A percentile compares a stretch with the other conserved stretches of the same genome.
phyloP scores from a whole-genome alignment of 2,888 invertebrate genomes.

The Rotaria socialis region DNA sequence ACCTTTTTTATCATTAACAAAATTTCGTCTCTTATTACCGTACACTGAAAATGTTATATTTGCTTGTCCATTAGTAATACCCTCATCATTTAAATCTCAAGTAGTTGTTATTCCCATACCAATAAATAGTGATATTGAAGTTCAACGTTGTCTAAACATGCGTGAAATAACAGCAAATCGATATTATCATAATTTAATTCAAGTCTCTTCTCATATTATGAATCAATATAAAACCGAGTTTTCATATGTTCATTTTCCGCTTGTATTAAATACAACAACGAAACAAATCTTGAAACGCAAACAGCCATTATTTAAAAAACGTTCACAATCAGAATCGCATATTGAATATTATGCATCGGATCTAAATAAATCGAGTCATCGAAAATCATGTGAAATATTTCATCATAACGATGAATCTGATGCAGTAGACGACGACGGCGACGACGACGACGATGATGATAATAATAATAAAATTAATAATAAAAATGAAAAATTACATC shows the following conservation, averaged over 20 bases:
- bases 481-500: background rate
- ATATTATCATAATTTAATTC: background rate
- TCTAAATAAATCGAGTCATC: background rate
- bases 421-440: too few relatives aligned
- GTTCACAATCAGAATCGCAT: background rate
- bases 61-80: background rate
- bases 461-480: background rate
- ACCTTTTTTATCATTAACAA: background rate
- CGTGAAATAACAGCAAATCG: background rate
- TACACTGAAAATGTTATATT: background rate
- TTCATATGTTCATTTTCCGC: background rate
- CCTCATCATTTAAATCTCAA: background rate
- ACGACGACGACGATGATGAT: background rate
- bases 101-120: background rate
- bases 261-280: background rate
- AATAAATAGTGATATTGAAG: background rate
- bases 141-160: conserved; percentile 19
- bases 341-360: background rate
- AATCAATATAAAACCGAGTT: background rate
- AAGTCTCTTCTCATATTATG: background rate
- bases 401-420: background rate
- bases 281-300: background rate
- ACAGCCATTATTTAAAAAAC: background rate
- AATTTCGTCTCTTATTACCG: background rate
- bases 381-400: background rate